Base-by-base conservation (phyloP, 1,140 invertebrate species). In the Papilio xuthus region DNA sequence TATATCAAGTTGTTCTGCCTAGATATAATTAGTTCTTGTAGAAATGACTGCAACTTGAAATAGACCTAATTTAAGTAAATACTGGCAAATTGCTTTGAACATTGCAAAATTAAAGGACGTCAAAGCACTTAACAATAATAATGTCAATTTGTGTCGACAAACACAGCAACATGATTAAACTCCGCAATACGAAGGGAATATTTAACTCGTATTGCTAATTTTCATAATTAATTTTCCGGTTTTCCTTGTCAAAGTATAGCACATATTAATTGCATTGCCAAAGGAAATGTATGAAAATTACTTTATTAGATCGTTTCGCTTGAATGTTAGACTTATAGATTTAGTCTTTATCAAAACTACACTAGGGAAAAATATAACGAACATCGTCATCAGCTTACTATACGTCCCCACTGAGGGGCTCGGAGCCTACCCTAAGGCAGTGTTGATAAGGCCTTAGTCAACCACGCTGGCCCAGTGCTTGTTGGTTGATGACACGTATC, bases 1-100 rank as follows among this genome's bases (percentile, higher is more conserved):
- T 93, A 92, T 72, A 85, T 85, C 81, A 75, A 86, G 90, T 91
- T 90, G 88, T 88, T 88, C 83, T 89, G 88, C 82, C 85, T 85
- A 75, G 82, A 78, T 85, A 82, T 90, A 90, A 90, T 89, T 91
- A 86, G 85, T 69, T 72, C 26, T 78, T 78, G 79, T 85, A 83
- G 78, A 88, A 88, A 90, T 87, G 80, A 87, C 42, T n/a, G 41
- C 79, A 85, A 82, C 77, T 86, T 84, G 78, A 76, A 87, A 88
- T 89, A 80, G 79, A 84, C 82, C 86, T 84, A 83, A 82, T 86
- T 89, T 76, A 78, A 77, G 81, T 85, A 85, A 88, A 83, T 84
- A 83, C 78, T 69, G 67, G 81, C 60, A 84, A 86, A 89, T 86
- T 85, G 70, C 78, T 83, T 78, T 81, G 67, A 83, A 78, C 79